Evolutionary conservation across 30 jellyfish, hydroid and myxozoan genomes (phyloP).

Genomic region (Chironex yamaguchii): DNA sequence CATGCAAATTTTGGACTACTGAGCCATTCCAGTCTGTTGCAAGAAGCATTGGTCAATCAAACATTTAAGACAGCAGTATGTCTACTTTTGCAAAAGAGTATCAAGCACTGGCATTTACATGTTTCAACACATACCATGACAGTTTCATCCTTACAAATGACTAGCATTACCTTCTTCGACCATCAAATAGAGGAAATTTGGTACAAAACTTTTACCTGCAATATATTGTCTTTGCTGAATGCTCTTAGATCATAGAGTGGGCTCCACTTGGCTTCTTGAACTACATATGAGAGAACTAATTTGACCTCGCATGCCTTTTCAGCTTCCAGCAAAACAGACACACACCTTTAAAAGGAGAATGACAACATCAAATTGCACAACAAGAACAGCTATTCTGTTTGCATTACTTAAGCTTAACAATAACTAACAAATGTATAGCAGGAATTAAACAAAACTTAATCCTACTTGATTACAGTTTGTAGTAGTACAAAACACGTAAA

Average conservation of each 20-base stretch:
- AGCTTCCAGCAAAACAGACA: conserved; percentile 80
- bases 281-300: conserved; percentile 89
- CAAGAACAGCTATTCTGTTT: neutral
- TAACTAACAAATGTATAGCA: neutral
- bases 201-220: conserved; percentile 56
- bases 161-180: too few relatives aligned
- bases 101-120: too few relatives aligned
- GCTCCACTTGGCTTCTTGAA: conserved; percentile 89
- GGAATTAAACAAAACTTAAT: neutral
- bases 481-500: too few relatives aligned
- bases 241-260: conserved; percentile 96
- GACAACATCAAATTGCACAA: neutral
- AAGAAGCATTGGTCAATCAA: neutral
- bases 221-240: conserved; percentile 74
- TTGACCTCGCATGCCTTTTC: conserved; percentile 50
- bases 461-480: too few relatives aligned
- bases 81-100: too few relatives aligned
- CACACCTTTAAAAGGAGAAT: conserved; percentile 51
- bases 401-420: neutral
- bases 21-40: neutral
- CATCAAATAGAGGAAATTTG: neutral
- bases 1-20: too few relatives aligned
- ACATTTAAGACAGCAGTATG: too few relatives aligned
- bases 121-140: too few relatives aligned
- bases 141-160: too few relatives aligned